phyloP scores from a whole-genome alignment of 2,888 invertebrate genomes.

The Tiphia femorata region DNA sequence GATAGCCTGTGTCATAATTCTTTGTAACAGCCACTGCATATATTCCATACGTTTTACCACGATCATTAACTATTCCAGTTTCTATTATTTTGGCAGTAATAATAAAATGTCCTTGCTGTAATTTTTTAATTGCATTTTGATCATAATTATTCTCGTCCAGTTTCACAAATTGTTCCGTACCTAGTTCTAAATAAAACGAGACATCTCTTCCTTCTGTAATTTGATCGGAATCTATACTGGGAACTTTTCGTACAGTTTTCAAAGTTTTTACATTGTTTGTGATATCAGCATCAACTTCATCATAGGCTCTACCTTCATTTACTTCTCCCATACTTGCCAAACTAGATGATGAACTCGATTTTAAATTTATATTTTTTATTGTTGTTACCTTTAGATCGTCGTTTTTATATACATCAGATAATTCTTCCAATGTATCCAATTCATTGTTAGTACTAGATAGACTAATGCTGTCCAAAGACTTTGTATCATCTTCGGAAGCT shows the following conservation, averaged over 20 bases:
- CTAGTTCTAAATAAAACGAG: conserved; percentile 52
- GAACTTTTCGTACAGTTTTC: conserved; percentile 41
- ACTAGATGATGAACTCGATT: conserved; percentile 50
- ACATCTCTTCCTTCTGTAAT: conserved; percentile 49
- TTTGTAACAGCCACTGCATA: conserved; percentile 88
- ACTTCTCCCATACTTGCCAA: conserved; percentile 45
- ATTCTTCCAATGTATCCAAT: conserved; percentile 56
- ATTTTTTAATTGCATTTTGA: conserved; percentile 61
- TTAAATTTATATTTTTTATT: conserved; percentile 40
- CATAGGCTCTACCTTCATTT: conserved; percentile 20
- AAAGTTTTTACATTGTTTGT: conserved; percentile 24
- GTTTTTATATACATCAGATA: conserved; percentile 40
- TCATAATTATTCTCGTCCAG: conserved; percentile 57
- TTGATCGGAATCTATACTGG: conserved; percentile 47
- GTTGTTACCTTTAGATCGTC: conserved; percentile 30
- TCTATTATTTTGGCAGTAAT: conserved; percentile 64
- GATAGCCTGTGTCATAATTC: conserved; percentile 75
- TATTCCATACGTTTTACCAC: conserved; percentile 88
- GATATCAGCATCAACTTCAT: conserved; percentile 40
- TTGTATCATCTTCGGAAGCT: conserved; percentile 72
- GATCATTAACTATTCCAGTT: conserved; percentile 82
- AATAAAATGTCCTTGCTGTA: conserved; percentile 64
- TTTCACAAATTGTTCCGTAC: conserved; percentile 52
- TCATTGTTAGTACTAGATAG: conserved; percentile 68
- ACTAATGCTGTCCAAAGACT: conserved; percentile 73